These are phyloP conservation scores for Leptoclinus maculatus DNA, from an alignment of 2,797 vertebrate genomes.

Conservation along the genomic window DNA sequence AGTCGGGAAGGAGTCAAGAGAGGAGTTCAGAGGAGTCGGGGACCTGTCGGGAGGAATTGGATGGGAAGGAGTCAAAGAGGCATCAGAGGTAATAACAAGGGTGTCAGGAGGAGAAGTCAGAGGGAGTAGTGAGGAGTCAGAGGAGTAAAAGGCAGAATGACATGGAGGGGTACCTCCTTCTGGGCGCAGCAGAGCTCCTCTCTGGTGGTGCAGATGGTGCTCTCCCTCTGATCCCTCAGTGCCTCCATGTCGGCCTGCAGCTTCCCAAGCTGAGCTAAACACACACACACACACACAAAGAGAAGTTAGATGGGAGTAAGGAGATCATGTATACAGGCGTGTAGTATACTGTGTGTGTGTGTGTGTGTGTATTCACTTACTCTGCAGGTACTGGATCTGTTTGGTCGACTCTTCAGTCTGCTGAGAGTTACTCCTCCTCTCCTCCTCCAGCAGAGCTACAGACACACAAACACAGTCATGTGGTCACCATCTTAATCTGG, in stretches of 20 bases:
- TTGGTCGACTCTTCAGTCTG: conserved; percentile 95
- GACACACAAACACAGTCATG: conserved; percentile 2
- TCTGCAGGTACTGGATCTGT: conserved; percentile 96
- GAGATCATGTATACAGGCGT: background rate
- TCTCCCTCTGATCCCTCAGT: conserved; percentile 93
- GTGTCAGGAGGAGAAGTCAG: no score
- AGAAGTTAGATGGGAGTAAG: background rate
- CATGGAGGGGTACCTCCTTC: conserved; percentile 82
- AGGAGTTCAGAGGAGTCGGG: background rate
- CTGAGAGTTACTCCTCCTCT: conserved; percentile 90
- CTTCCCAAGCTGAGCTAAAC: conserved; percentile 89
- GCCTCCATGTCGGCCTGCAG: conserved; percentile 93
- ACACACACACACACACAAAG: conserved; percentile 19
- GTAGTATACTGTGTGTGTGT: background rate
- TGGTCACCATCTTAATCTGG: background rate
- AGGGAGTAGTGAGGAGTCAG: background rate
- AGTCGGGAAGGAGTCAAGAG: background rate
- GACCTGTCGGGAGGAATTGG: background rate
- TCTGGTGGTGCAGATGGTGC: conserved; percentile 88
- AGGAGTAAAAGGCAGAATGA: background rate
- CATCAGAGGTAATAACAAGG: background rate
- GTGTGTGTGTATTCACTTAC: conserved; percentile 76
- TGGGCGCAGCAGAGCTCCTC: conserved; percentile 92
- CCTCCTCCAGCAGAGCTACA: conserved; percentile 94
- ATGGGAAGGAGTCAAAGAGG: background rate